Base-by-base conservation (phyloP, 2,797 vertebrate species). In the Oreortyx pictus region DNA sequence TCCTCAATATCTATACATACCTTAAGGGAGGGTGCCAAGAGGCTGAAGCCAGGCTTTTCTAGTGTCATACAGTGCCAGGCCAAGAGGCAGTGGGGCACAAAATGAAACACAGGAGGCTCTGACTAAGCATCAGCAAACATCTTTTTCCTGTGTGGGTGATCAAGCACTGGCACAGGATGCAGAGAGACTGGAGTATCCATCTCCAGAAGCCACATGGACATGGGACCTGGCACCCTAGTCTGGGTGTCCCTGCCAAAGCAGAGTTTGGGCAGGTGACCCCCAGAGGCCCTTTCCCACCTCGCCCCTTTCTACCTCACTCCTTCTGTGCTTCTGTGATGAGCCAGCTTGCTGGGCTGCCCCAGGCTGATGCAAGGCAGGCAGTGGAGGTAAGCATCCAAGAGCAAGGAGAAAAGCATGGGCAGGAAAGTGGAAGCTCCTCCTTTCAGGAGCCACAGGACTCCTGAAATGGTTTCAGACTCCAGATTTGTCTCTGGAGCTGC, bases 301-400 rank as follows among this genome's bases (percentile, higher is more conserved):
- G 2, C 8, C 60, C 17, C 60, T 61, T 27, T 17, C 37, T 18
- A 27, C 37, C 17, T 62, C 60, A 60, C 22, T 9, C 33, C 14
- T 16, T 16, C 23, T 25, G 35, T 60, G 23, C 15, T 37, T 60
- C 23, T 60, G 23, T 11, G 37, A 29, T 77, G 82, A 65, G 37
- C 20, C 73, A 68, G 76, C 88, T 86, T 46, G 76, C 88, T 80
- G 0, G 23, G 46, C 62, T 65, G 46, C 24, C 8, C 11, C 8
- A 0, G 92, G 57, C 94, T 93, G 88, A 90, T 65, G 75, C 81
- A 89, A 49, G 19, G 64, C 47, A 73, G 90, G 35, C 75, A 77
- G 74, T 70, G 74, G 80, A 90, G 86, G 9, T 6, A 33, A 82
- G 60, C 31, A 82, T 91, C 70, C 71, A 70, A 62, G 31, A 6